phyloP scores from a whole-genome alignment of 2,113 vertebrate genomes.

The Gambusia holbrooki region DNA sequence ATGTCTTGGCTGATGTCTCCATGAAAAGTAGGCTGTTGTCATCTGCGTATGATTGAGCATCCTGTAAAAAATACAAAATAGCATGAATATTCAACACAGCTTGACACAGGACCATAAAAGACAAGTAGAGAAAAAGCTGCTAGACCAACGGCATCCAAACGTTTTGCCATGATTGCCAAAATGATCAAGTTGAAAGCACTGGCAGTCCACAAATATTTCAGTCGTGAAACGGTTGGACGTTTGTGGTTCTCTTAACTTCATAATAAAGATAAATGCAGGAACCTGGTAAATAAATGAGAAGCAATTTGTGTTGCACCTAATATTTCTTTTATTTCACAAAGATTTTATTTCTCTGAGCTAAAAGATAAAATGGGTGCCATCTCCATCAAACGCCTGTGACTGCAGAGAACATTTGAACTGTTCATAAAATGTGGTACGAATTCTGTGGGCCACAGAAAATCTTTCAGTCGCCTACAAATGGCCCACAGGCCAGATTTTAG shows the following conservation, averaged over 20 bases:
- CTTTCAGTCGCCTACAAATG: no score
- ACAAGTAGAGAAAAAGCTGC: no score
- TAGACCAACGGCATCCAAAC: not conserved
- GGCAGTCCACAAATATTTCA: not conserved
- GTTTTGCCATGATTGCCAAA: not conserved
- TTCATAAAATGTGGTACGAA: no score
- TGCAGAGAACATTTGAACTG: no score
- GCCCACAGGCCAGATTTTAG: no score
- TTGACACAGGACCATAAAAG: not conserved
- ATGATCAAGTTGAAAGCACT: not conserved
- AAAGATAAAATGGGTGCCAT: no score
- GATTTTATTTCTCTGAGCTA: no score
- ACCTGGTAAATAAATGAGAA: no score
- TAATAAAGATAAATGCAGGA: not conserved
- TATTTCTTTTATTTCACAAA: no score
- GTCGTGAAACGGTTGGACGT: not conserved
- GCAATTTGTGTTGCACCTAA: no score
- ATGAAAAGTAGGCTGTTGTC: constrained; percentile 99
- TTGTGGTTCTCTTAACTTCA: not conserved
- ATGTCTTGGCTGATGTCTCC: constrained; percentile 98
- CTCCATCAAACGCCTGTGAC: no score
- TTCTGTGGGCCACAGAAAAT: no score
- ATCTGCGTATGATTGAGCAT: constrained; percentile 96
- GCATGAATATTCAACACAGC: not conserved
- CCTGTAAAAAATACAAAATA: constrained; percentile 77